Conservation (phyloP, 2,888 invertebrate species). For the Miltochrista miniata region DNA sequence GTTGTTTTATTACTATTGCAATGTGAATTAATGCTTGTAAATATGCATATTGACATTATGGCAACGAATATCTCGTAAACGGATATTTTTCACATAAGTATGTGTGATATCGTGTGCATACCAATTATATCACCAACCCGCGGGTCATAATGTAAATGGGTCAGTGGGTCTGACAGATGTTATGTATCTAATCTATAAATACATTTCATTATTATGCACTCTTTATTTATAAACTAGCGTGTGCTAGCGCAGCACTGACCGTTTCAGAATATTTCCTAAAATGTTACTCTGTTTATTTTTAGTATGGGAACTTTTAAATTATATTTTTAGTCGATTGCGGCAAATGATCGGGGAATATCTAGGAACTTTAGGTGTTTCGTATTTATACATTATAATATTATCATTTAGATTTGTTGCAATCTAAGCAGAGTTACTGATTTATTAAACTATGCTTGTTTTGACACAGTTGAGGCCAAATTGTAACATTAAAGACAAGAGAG, state of each 20-base stretch:
- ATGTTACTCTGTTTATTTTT: no score
- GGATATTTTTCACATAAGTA: not conserved
- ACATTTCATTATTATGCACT: slow-evolving; percentile 21
- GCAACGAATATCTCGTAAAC: not conserved
- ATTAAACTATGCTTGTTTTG: no score
- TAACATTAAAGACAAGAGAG: no score
- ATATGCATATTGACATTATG: not conserved
- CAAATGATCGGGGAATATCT: no score
- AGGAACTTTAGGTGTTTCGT: no score
- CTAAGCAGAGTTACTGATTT: no score
- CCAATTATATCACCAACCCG: slow-evolving; percentile 3
- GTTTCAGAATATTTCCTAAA: no score
- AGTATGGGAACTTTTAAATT: no score
- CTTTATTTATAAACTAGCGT: slow-evolving; percentile 18
- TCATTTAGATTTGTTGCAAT: no score
- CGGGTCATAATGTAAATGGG: slow-evolving; percentile 20
- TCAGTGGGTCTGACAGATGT: slow-evolving; percentile 12
- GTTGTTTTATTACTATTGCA: not conserved
- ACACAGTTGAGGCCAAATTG: no score
- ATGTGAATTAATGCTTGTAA: not conserved
- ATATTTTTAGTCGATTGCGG: no score
- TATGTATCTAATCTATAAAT: not conserved
- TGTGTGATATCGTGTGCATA: slow-evolving; percentile 1
- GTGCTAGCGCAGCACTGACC: slow-evolving; percentile 6
- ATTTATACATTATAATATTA: no score